Evolutionary conservation across 1,140 invertebrate genomes (phyloP).

Genomic region (Zaprionus davidi): DNA sequence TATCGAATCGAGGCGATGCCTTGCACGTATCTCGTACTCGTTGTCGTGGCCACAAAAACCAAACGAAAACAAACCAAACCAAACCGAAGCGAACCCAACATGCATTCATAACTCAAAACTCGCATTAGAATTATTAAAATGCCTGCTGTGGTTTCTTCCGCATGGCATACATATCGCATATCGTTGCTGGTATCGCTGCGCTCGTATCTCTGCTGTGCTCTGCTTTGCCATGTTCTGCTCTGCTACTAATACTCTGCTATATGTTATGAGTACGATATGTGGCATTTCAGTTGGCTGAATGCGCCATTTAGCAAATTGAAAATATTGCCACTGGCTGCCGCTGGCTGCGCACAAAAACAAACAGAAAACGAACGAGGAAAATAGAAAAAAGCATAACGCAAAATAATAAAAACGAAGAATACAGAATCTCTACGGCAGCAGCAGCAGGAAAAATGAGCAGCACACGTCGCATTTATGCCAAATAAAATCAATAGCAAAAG

Average conservation of each 20-base stretch:
- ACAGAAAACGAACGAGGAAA: slow-evolving; percentile 40
- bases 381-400: slow-evolving; percentile 59
- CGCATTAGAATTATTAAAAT: slow-evolving; percentile 81
- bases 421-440: neutral
- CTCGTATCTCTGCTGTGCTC: slow-evolving; percentile 11
- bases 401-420: slow-evolving; percentile 40
- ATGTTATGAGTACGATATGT: slow-evolving; percentile 29
- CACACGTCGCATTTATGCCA: slow-evolving; percentile 73
- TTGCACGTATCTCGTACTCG: slow-evolving; percentile 37
- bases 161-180: slow-evolving; percentile 47
- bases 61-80: neutral
- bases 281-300: slow-evolving; percentile 72
- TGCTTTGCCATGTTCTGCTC: neutral
- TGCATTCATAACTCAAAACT: slow-evolving; percentile 60
- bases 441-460: slow-evolving; percentile 52
- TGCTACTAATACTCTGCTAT: slow-evolving; percentile 32
- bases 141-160: slow-evolving; percentile 72
- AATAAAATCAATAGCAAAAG: slow-evolving; percentile 80
- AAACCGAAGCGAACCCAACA: slow-evolving; percentile 14
- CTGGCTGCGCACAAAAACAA: slow-evolving; percentile 23
- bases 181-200: slow-evolving; percentile 4
- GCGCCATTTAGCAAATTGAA: slow-evolving; percentile 79
- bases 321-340: slow-evolving; percentile 67
- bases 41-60: slow-evolving; percentile 24
- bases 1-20: neutral